Percentiles rank a stretch among this genome's conserved stretches.
Conservation (phyloP, 2,113 vertebrate genomes). For the Otolemur garnettii region DNA sequence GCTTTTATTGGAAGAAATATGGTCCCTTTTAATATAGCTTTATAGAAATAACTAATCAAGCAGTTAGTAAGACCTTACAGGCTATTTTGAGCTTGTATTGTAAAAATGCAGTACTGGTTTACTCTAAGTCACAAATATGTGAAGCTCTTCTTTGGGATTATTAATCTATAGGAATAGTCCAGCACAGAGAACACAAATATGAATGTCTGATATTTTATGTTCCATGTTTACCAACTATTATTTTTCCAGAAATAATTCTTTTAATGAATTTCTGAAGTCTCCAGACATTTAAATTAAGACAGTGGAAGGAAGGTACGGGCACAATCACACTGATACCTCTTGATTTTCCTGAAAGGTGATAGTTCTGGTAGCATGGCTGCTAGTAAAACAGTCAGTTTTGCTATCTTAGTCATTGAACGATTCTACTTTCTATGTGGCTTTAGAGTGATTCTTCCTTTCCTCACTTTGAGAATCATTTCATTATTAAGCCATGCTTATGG, state of each 20-base stretch:
- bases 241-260: background rate
- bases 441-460: slow-evolving; percentile 5
- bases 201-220: slow-evolving; percentile 1
- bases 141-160: background rate
- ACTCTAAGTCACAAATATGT: background rate
- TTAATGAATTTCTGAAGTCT: slow-evolving; percentile 47
- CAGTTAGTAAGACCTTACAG: slow-evolving; percentile 21
- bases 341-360: background rate
- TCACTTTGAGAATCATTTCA: slow-evolving; percentile 46
- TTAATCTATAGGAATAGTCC: background rate
- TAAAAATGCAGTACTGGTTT: slow-evolving; percentile 25
- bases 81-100: slow-evolving; percentile 44
- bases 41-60: slow-evolving; percentile 40
- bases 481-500: slow-evolving; percentile 17
- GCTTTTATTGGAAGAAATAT: background rate
- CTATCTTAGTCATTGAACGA: background rate
- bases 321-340: background rate
- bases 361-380: background rate
- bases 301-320: background rate
- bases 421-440: background rate
- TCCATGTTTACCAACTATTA: slow-evolving; percentile 26
- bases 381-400: background rate
- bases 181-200: background rate
- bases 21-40: background rate
- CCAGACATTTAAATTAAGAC: slow-evolving; percentile 37